Percentiles rank a stretch among this genome's conserved stretches.
Conservation (phyloP, 2,797 vertebrate genomes). For the Galaxias olidus region DNA sequence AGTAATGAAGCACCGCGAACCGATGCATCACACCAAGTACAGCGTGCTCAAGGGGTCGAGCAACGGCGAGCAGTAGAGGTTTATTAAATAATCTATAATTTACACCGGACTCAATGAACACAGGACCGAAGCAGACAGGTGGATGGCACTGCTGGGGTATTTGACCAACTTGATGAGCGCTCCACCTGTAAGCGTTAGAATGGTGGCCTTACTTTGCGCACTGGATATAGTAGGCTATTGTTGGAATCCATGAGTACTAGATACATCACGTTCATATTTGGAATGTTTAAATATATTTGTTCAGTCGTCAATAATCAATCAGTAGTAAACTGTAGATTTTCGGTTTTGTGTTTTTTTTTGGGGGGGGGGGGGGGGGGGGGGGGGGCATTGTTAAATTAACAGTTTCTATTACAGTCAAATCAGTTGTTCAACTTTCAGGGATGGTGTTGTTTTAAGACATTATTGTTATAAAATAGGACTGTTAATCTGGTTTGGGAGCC, state of each 20-base stretch:
- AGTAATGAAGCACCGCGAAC: constrained; percentile 52
- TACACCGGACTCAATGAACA: constrained; percentile 30
- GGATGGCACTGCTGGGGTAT: constrained; percentile 10
- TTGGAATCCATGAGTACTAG: constrained; percentile 3
- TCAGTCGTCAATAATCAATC: too few species aligned
- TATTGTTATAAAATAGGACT: too few species aligned
- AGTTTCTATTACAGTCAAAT: too few species aligned
- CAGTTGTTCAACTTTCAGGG: too few species aligned
- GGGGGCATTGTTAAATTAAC: too few species aligned
- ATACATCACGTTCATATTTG: too few species aligned
- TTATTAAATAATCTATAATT: constrained; percentile 16
- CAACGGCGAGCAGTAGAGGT: constrained; percentile 27
- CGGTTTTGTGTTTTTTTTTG: too few species aligned
- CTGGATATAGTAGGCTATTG: neutral
- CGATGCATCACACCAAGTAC: constrained; percentile 31
- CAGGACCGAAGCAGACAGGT: constrained; percentile 39
- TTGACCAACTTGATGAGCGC: constrained; percentile 68
- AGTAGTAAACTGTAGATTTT: too few species aligned
- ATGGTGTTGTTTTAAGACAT: too few species aligned
- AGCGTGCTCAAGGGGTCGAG: constrained; percentile 12
- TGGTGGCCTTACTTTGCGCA: constrained; percentile 53
- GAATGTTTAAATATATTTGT: too few species aligned
- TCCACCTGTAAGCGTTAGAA: constrained; percentile 70
- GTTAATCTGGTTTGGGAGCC: too few species aligned
- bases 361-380: too few species aligned